These are phyloP conservation scores for Xyliphius kryptos DNA, from an alignment of 2,113 vertebrate genomes.

Conservation along the genomic window DNA sequence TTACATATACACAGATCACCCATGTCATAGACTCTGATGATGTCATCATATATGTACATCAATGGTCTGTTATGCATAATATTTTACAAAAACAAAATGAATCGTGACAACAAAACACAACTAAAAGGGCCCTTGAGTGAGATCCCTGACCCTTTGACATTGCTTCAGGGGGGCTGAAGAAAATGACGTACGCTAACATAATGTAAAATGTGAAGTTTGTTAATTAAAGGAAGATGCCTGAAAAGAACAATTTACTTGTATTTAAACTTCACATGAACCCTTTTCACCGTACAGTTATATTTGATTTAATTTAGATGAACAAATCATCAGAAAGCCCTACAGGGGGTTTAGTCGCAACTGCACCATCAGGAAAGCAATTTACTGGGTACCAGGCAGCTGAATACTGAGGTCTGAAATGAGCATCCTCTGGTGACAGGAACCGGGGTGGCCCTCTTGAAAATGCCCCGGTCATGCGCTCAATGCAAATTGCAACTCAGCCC, in stretches of 20 bases:
- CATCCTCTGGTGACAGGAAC: not conserved
- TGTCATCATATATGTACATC: no score
- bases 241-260: not conserved
- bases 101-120: no score
- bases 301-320: slow-evolving; percentile 2
- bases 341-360: not conserved
- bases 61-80: no score
- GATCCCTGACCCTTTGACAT: no score
- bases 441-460: not conserved
- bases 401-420: slow-evolving; percentile 3
- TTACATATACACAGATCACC: no score
- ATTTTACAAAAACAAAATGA: no score
- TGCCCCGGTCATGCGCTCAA: not conserved
- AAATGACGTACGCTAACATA: no score
- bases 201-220: not conserved
- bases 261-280: no score
- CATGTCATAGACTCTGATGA: no score
- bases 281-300: not conserved
- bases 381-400: not conserved
- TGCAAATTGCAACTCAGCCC: not conserved
- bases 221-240: not conserved
- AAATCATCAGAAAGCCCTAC: not conserved
- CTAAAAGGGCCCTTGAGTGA: no score
- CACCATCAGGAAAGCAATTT: slow-evolving; percentile 10
- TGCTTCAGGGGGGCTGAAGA: no score